A percentile compares a stretch with the other conserved stretches of the same genome.
phyloP scores from a whole-genome alignment of 2,888 invertebrate species.

The Eupithecia pulchellata region DNA sequence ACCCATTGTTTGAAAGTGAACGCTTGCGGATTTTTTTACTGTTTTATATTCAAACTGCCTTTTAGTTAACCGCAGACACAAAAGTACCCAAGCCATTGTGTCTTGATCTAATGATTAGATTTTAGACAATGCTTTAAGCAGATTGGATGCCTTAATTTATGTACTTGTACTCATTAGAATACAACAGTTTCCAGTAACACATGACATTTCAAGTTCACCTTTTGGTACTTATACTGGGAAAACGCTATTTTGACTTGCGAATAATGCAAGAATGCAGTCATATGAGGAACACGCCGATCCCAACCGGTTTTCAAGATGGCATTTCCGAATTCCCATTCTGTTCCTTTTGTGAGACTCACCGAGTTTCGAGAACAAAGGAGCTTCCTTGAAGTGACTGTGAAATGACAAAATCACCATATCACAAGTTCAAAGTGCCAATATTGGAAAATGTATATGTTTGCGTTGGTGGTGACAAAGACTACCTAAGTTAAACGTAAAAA shows the following conservation, averaged over 20 bases:
- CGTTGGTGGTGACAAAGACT: background rate
- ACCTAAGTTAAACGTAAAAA: too few relatives aligned
- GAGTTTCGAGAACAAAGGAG: constrained; percentile 25
- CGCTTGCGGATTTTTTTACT: constrained; percentile 57
- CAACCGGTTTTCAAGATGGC: constrained; percentile 31
- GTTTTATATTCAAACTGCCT: constrained; percentile 50
- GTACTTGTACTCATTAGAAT: constrained; percentile 29
- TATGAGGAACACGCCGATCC: constrained; percentile 25
- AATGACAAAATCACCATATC: constrained; percentile 1
- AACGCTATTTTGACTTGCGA: constrained; percentile 22
- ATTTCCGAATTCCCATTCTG: constrained; percentile 39
- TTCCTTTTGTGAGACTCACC: constrained; percentile 30
- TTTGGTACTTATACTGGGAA: constrained; percentile 8
- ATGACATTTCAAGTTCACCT: constrained; percentile 29
- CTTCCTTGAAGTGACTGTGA: constrained; percentile 11
- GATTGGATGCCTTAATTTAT: constrained; percentile 1
- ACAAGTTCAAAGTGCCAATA: constrained; percentile 1
- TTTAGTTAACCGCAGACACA: constrained; percentile 45
- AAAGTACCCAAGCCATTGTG: constrained; percentile 30
- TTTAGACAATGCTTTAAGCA: constrained; percentile 20
- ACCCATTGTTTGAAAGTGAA: constrained; percentile 72
- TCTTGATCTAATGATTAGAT: constrained; percentile 33
- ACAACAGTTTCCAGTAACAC: constrained; percentile 21
- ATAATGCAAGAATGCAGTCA: constrained; percentile 36
- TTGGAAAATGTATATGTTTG: background rate